These are phyloP conservation scores for Apodemus speciosus DNA, from an alignment of 2,113 vertebrate genomes.

Conservation along the genomic window DNA sequence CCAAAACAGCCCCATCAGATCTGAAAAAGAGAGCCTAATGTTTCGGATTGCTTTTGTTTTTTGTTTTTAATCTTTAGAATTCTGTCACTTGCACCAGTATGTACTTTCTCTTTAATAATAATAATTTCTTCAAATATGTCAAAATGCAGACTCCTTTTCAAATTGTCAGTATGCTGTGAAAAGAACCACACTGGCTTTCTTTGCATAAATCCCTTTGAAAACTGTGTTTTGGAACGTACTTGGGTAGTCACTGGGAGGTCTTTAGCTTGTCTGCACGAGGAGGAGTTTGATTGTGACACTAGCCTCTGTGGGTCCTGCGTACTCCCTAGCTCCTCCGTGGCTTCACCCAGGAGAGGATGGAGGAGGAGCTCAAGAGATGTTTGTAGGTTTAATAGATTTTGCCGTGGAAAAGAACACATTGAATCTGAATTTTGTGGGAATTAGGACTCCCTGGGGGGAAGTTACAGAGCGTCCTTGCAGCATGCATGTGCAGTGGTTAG, in stretches of 20 bases:
- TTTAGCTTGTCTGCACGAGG: slow-evolving; percentile 41
- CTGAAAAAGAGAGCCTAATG: slow-evolving; percentile 51
- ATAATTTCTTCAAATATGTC: slow-evolving; percentile 18
- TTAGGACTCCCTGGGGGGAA: slow-evolving; percentile 25
- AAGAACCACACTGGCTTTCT: neutral
- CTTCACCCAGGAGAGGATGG: neutral
- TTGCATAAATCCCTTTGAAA: neutral
- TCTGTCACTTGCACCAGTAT: neutral
- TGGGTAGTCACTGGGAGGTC: neutral
- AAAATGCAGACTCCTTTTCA: neutral
- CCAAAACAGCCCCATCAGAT: slow-evolving; percentile 36
- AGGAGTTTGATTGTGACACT: slow-evolving; percentile 10
- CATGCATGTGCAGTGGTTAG: neutral
- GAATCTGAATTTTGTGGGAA: slow-evolving; percentile 8
- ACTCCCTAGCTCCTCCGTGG: neutral
- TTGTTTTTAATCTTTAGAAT: neutral
- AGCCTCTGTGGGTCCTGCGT: neutral
- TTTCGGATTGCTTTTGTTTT: neutral
- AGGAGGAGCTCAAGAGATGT: slow-evolving; percentile 4
- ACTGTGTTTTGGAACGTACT: neutral
- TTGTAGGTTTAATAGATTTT: slow-evolving; percentile 39
- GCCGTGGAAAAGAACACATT: neutral
- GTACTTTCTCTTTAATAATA: neutral
- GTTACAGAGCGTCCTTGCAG: neutral
- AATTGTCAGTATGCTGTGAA: neutral